phyloP scores from a whole-genome alignment of 1,140 invertebrate genomes.

The Heliconius hermathena region DNA sequence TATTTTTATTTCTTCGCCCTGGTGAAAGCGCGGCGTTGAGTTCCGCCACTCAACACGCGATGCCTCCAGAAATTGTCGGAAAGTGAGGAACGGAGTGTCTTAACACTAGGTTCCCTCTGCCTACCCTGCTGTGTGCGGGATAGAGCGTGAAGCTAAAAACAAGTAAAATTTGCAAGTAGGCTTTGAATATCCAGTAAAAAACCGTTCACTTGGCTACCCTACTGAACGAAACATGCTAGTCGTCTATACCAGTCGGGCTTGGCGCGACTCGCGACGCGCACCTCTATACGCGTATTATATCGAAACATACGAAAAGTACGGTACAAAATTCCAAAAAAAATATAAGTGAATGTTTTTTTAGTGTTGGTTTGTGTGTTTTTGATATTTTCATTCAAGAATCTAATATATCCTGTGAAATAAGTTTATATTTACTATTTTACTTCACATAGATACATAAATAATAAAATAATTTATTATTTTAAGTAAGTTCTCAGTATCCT shows the following conservation, averaged over 20 bases:
- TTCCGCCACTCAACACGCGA: no score
- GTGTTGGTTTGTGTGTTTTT: constrained; percentile 15
- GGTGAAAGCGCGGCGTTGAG: no score
- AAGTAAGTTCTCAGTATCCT: not conserved
- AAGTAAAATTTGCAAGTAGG: not conserved
- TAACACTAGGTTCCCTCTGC: no score
- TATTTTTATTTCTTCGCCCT: no score
- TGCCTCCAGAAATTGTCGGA: no score
- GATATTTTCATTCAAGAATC: not conserved
- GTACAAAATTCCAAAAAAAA: constrained; percentile 32
- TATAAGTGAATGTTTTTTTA: constrained; percentile 31
- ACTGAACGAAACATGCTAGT: constrained; percentile 46
- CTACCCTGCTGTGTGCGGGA: no score
- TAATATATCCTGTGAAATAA: constrained; percentile 14
- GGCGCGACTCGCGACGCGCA: constrained; percentile 70
- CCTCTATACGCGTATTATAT: constrained; percentile 50
- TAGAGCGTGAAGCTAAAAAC: no score
- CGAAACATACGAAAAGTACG: constrained; percentile 30
- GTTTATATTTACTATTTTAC: constrained; percentile 26
- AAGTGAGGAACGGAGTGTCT: no score
- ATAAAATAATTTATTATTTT: constrained; percentile 6
- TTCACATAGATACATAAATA: not conserved
- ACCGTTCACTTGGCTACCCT: not conserved
- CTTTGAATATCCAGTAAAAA: not conserved
- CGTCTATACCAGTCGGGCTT: constrained; percentile 51